These are phyloP conservation scores for Cephus rjabovi DNA, from an alignment of 2,888 invertebrate species.

Conservation along the genomic window DNA sequence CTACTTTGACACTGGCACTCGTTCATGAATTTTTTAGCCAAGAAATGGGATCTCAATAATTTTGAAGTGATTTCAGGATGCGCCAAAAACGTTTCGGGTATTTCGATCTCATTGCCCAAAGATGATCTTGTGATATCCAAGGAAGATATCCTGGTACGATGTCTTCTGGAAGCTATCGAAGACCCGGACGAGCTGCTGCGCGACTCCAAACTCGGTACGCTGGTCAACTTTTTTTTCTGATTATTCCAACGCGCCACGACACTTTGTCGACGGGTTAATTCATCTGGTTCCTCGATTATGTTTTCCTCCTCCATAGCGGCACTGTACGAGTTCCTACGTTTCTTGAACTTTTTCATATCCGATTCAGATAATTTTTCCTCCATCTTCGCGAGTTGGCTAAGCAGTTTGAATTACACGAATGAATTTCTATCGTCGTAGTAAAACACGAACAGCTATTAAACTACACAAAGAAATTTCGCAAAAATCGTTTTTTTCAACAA, in stretches of 20 bases:
- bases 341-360: neutral
- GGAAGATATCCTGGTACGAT: slow-evolving; percentile 32
- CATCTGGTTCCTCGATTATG: slow-evolving; percentile 31
- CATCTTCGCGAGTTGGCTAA: neutral
- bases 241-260: slow-evolving; percentile 12
- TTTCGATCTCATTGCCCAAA: slow-evolving; percentile 39
- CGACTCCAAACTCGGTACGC: slow-evolving; percentile 37
- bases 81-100: slow-evolving; percentile 42
- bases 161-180: slow-evolving; percentile 26
- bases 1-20: slow-evolving; percentile 19
- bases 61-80: slow-evolving; percentile 35
- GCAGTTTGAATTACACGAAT: neutral
- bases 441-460: neutral
- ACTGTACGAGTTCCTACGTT: slow-evolving; percentile 51
- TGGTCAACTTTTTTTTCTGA: slow-evolving; percentile 20
- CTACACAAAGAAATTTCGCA: neutral
- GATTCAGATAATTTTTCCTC: neutral
- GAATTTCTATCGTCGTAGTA: neutral
- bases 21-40: slow-evolving; percentile 16
- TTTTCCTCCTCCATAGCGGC: slow-evolving; percentile 46
- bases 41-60: slow-evolving; percentile 22
- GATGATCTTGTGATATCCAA: slow-evolving; percentile 38
- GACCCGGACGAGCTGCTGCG: slow-evolving; percentile 39
- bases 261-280: slow-evolving; percentile 21
- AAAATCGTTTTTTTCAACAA: neutral